Conservation (phyloP, 2,797 vertebrate genomes). For the Tympanoctomys barrerae region DNA sequence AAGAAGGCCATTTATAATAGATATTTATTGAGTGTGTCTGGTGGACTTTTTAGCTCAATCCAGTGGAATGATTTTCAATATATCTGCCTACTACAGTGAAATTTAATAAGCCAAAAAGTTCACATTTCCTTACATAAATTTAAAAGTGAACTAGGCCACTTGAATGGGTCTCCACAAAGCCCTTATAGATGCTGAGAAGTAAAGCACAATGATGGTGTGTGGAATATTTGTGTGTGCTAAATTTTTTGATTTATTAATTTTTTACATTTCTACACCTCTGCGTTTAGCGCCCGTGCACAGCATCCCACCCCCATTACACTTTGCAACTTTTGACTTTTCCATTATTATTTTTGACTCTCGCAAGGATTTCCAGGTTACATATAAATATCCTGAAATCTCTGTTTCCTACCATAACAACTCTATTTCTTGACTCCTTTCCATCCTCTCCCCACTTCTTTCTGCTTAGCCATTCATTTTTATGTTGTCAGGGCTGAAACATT, state of each 20-base stretch:
- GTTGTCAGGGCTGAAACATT: neutral
- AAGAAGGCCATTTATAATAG: neutral
- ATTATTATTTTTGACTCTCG: neutral
- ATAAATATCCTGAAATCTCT: neutral
- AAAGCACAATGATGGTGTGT: neutral
- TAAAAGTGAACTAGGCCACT: neutral
- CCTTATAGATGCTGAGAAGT: neutral
- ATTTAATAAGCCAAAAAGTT: constrained; percentile 33
- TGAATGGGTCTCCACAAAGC: neutral
- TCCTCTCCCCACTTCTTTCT: neutral
- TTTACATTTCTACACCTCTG: neutral
- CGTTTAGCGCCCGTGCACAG: neutral
- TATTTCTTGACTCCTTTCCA: neutral
- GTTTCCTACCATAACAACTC: neutral
- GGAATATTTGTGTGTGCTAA: neutral
- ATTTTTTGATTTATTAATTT: neutral
- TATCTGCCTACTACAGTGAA: neutral
- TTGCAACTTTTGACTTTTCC: neutral
- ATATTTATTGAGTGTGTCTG: neutral
- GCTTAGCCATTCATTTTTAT: neutral
- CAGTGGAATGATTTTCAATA: neutral
- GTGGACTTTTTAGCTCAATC: neutral
- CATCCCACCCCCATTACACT: neutral
- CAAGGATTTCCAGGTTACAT: neutral
- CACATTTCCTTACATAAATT: neutral